phyloP scores from a whole-genome alignment of 2,888 invertebrate genomes.

The Melitaea athalia region DNA sequence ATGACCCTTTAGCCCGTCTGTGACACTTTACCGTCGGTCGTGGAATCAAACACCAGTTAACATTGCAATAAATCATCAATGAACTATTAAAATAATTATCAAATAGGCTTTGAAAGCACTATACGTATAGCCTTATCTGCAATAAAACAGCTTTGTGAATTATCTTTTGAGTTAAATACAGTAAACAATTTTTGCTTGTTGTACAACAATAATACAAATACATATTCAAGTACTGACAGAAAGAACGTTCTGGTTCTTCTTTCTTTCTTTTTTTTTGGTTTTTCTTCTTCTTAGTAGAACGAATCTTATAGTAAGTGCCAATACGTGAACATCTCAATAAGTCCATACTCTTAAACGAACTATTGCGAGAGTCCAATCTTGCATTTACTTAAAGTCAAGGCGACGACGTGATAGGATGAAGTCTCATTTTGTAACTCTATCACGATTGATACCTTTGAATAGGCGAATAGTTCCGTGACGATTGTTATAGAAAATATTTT shows the following conservation, averaged over 20 bases:
- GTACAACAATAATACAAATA: too few species aligned
- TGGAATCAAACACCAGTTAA: too few species aligned
- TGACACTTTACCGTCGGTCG: too few species aligned
- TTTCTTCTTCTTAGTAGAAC: background rate
- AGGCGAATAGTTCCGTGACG: slow-evolving; percentile 13
- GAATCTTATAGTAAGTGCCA: background rate
- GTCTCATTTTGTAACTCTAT: slow-evolving; percentile 19
- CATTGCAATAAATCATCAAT: too few species aligned
- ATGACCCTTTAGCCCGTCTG: too few species aligned
- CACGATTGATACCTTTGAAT: slow-evolving; percentile 21
- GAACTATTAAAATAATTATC: too few species aligned
- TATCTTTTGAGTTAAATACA: background rate
- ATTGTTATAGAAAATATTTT: slow-evolving; percentile 14
- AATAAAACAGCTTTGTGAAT: background rate
- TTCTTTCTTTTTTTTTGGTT: too few species aligned
- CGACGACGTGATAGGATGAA: slow-evolving; percentile 55
- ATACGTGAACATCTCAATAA: background rate
- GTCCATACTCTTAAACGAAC: slow-evolving; percentile 15
- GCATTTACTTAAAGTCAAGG: slow-evolving; percentile 61
- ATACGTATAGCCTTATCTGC: too few species aligned
- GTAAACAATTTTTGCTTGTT: too few species aligned
- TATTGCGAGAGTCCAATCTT: slow-evolving; percentile 11
- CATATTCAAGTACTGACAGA: too few species aligned
- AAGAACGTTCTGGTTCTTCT: too few species aligned
- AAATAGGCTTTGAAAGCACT: too few species aligned